Evolutionary conservation across 2,888 invertebrate genomes (phyloP), one percentile per base, ranked within the genome.

Genomic region (Coecobrya sp.): DNA sequence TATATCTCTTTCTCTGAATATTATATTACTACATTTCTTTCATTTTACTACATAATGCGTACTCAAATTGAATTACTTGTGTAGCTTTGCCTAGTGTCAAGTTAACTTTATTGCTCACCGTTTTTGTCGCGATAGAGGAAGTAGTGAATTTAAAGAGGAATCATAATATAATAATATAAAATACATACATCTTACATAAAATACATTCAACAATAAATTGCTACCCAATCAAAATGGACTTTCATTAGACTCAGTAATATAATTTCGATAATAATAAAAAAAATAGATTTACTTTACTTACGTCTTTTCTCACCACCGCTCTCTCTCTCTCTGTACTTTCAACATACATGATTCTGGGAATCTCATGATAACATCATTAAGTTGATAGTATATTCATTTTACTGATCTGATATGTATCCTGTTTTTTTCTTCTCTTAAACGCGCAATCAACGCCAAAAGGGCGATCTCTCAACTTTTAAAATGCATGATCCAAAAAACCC

Each of bases 211-310:
- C 82, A 89, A 85, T 92, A 88, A 88, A 88, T 30, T 88, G 65
- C 86, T 92, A 55, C 89, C 92, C 88, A 86, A 92, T 88, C 84
- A 86, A 92, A 85, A 92, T 92, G 92, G 92, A 92, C 92, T 92
- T 92, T 92, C 92, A 92, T 36, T 92, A 92, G 86, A 81, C 49
- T 22, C 59, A 19, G 76, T 49, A n/a, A 49, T 49, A 25, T 36
- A 70, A 2, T 36, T 2, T 25, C 27, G 65, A 70, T 70, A 76
- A 76, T 49, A 76, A 76, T 49, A 76, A 45, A 27, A 49, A 45
- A 30, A 36, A 76, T 52, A 76, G 82, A 55, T 59, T 55, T 59
- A 30, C 59, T 82, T 36, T 82, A n/a, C 82, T 59, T 2, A 82
- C 16, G 22, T 36, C 59, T 82, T 59, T 30, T 82, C 42, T 73